Conservation (phyloP, 2,797 vertebrate species). For the Leptatherina wallacei region DNA sequence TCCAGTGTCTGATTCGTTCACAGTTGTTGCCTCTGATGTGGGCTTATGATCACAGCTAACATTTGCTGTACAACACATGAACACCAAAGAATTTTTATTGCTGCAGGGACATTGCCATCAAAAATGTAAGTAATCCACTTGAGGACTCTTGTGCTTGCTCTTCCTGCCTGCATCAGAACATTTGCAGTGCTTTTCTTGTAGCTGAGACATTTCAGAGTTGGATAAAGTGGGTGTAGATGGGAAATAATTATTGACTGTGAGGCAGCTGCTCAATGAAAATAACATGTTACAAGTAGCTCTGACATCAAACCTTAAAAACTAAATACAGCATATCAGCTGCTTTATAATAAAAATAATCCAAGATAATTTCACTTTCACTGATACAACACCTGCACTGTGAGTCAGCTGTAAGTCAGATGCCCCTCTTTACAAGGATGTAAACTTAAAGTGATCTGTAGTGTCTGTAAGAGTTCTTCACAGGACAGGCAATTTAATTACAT, state of each 20-base stretch:
- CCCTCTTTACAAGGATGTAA: not conserved
- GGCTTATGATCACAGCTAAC: not conserved
- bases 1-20: not conserved
- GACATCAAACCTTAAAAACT: not conserved
- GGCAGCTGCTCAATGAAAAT: not conserved
- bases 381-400: not conserved
- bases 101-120: not conserved
- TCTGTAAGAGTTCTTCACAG: not conserved
- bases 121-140: not conserved
- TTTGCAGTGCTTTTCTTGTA: not conserved
- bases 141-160: not conserved
- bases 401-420: not conserved
- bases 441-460: not conserved
- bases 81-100: not conserved
- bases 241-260: conserved; percentile 6
- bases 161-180: not conserved
- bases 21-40: not conserved
- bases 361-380: not conserved
- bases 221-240: not conserved
- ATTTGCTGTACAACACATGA: not conserved
- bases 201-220: not conserved
- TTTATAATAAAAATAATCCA: not conserved
- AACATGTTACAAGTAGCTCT: not conserved
- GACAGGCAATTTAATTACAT: not conserved
- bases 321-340: not conserved